A percentile compares a stretch with the other conserved stretches of the same genome.
Conservation (phyloP, 1,140 invertebrate genomes). For the Diuraphis noxia region DNA sequence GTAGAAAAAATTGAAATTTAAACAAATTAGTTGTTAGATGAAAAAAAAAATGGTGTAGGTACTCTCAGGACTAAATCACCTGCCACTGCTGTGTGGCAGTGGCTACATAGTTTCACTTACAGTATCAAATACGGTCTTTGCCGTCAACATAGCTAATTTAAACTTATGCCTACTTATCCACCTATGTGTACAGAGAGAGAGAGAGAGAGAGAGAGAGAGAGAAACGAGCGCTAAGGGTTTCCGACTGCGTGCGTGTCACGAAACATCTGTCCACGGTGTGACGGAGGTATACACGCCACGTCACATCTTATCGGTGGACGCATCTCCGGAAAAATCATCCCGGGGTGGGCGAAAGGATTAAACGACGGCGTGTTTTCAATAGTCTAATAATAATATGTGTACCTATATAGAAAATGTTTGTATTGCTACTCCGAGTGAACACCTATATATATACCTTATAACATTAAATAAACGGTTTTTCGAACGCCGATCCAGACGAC, state of each 20-base stretch:
- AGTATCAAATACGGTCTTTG: too few species aligned
- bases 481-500: slow-evolving; percentile 28
- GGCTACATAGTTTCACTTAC: too few species aligned
- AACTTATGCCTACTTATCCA: too few species aligned
- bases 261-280: slow-evolving; percentile 18
- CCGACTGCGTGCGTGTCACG: not conserved
- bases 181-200: not conserved
- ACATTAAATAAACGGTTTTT: slow-evolving; percentile 22
- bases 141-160: too few species aligned
- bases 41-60: too few species aligned
- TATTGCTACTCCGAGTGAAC: not conserved
- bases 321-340: not conserved
- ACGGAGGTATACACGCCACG: too few species aligned
- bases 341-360: slow-evolving; percentile 27
- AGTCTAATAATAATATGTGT: not conserved
- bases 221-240: not conserved
- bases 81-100: too few species aligned
- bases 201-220: too few species aligned
- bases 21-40: too few species aligned
- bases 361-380: not conserved
- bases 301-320: not conserved
- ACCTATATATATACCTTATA: not conserved
- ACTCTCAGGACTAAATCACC: too few species aligned
- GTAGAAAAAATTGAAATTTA: too few species aligned
- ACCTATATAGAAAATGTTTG: not conserved